phyloP scores from a whole-genome alignment of 2,888 invertebrate species.

The Thysanoteuthis rhombus region DNA sequence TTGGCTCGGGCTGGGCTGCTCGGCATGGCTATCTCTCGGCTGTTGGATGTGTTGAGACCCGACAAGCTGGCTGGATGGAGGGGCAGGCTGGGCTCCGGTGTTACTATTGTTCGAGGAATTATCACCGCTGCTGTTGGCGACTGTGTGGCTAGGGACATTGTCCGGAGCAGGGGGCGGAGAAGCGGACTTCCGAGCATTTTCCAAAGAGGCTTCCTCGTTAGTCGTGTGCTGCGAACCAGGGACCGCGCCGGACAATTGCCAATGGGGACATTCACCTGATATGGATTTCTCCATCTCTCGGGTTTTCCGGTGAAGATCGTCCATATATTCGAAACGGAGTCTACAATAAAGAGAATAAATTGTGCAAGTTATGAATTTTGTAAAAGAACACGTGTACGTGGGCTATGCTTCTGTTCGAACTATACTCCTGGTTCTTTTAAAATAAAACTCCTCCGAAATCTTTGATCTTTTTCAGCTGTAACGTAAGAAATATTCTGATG shows the following conservation, averaged over 20 bases:
- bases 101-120: neutral
- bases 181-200: neutral
- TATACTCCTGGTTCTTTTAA: too few relatives aligned
- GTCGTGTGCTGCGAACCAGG: neutral
- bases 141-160: neutral
- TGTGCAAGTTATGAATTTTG: too few relatives aligned
- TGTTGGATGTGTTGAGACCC: neutral
- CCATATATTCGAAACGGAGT: slow-evolving; percentile 25
- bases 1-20: neutral
- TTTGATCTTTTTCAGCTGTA: too few relatives aligned
- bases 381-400: too few relatives aligned
- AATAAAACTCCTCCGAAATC: too few relatives aligned
- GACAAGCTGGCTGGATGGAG: neutral
- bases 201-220: neutral
- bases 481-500: too few relatives aligned
- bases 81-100: neutral
- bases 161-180: neutral
- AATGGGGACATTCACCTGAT: neutral
- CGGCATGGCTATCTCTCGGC: neutral
- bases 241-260: neutral
- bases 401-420: too few relatives aligned
- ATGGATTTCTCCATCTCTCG: neutral
- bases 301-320: slow-evolving; percentile 20
- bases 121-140: neutral
- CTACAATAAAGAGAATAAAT: neutral